Conservation (phyloP, 2,113 vertebrate genomes). For the Aegithalos caudatus region DNA sequence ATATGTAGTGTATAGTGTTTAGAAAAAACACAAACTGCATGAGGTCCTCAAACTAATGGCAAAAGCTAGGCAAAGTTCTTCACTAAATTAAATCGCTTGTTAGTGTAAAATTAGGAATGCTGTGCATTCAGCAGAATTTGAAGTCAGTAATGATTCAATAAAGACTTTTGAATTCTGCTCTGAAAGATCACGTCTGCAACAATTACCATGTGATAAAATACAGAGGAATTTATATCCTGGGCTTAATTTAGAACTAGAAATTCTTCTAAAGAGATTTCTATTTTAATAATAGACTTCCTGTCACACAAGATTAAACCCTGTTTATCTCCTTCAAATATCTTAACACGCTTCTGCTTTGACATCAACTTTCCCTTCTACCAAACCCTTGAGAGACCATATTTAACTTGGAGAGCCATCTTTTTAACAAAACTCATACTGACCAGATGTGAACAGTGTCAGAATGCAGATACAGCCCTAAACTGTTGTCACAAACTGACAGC, state of each 20-base stretch:
- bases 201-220: conserved; percentile 25
- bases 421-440: background rate
- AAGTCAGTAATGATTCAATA: background rate
- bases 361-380: background rate
- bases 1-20: background rate
- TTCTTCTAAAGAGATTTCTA: background rate
- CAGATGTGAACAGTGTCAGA: background rate
- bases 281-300: conserved; percentile 37
- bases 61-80: background rate
- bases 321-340: conserved; percentile 26
- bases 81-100: background rate
- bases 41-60: background rate
- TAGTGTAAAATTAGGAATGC: background rate
- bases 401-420: background rate
- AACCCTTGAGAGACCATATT: conserved; percentile 1
- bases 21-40: background rate
- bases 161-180: background rate
- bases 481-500: background rate
- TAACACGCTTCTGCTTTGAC: background rate
- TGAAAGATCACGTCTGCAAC: background rate
- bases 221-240: background rate
- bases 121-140: background rate
- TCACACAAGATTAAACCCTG: conserved; percentile 3
- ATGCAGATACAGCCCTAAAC: background rate
- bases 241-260: conserved; percentile 13